Conservation (phyloP, 30 jellyfish, hydroid and myxozoan genomes). For the Chironex yamaguchii region DNA sequence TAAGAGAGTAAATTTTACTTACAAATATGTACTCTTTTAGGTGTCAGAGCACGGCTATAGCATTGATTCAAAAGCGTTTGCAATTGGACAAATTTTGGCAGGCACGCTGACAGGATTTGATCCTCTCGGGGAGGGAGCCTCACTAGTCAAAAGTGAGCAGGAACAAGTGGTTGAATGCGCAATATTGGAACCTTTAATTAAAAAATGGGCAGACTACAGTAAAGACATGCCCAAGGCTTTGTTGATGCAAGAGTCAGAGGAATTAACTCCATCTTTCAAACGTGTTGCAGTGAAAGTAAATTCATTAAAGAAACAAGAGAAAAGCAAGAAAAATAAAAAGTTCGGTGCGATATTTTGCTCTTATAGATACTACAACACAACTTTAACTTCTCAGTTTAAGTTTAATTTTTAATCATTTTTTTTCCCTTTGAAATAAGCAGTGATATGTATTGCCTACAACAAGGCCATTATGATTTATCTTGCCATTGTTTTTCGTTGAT, state of each 20-base stretch:
- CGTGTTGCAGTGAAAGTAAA: background rate
- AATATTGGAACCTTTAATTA: constrained; percentile 64
- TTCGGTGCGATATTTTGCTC: too few species aligned
- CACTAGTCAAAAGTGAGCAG: background rate
- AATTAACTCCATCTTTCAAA: constrained; percentile 6
- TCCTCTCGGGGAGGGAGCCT: background rate
- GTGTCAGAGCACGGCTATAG: background rate
- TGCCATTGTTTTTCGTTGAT: too few species aligned
- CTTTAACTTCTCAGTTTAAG: too few species aligned
- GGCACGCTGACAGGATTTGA: too few species aligned
- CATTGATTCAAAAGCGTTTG: background rate
- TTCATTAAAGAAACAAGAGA: constrained; percentile 22
- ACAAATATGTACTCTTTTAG: too few species aligned
- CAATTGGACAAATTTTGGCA: background rate
- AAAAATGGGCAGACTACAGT: constrained; percentile 71
- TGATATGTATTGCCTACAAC: too few species aligned
- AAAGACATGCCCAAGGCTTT: constrained; percentile 85
- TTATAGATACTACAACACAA: too few species aligned
- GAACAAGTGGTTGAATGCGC: constrained; percentile 73
- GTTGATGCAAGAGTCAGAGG: constrained; percentile 75
- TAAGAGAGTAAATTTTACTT: too few species aligned
- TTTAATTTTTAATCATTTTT: too few species aligned
- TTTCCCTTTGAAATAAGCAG: too few species aligned
- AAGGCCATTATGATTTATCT: too few species aligned
- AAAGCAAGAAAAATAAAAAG: constrained; percentile 35